Conservation (phyloP, 2,888 invertebrate species). For the Apantesis nais region DNA sequence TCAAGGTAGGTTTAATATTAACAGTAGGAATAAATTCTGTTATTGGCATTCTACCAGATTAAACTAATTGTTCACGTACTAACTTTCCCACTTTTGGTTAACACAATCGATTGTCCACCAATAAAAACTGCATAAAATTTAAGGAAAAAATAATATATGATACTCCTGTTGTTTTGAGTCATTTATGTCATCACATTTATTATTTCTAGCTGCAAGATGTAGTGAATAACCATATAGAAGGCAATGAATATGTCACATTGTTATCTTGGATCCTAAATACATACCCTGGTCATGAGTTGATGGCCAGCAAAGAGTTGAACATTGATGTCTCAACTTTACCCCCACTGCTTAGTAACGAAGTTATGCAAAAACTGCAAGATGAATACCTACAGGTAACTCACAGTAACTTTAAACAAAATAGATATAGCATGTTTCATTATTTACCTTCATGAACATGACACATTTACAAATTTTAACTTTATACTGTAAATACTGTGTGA, state of each 20-base stretch:
- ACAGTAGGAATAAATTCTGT: no score
- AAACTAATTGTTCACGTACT: no score
- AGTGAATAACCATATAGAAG: conserved; percentile 95
- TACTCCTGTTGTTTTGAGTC: background rate
- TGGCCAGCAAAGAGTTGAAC: conserved; percentile 94
- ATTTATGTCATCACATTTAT: background rate
- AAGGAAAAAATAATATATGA: background rate
- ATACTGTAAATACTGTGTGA: background rate
- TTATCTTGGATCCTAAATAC: conserved; percentile 97
- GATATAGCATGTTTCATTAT: no score
- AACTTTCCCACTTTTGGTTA: no score
- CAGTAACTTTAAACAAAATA: background rate
- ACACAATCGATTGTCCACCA: no score
- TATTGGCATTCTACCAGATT: no score
- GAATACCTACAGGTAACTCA: conserved; percentile 89
- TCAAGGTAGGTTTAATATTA: no score
- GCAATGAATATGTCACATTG: conserved; percentile 98
- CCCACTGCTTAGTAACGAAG: conserved; percentile 91
- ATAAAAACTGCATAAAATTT: no score
- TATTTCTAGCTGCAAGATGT: conserved; percentile 91
- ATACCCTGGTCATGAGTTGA: conserved; percentile 94
- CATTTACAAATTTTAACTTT: background rate
- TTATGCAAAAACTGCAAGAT: conserved; percentile 91
- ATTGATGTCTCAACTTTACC: conserved; percentile 89
- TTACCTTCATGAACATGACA: background rate